Evolutionary conservation across 2,797 vertebrate species (phyloP).

Genomic region (Ambastaia sidthimunki): DNA sequence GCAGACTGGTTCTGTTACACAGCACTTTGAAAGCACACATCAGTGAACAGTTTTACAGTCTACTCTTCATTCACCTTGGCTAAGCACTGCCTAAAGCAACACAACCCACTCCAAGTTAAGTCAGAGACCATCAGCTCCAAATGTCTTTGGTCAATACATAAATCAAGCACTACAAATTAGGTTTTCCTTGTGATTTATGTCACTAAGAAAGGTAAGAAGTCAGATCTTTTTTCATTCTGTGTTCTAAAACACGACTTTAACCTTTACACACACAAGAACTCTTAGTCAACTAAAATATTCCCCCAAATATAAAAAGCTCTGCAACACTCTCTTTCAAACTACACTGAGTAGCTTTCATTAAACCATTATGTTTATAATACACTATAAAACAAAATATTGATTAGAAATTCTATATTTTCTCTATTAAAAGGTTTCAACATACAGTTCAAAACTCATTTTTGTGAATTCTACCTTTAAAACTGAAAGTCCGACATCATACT

Average conservation of each 20-base stretch:
- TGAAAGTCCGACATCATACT: too few species aligned
- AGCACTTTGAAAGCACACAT: conserved; percentile 49
- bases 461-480: too few species aligned
- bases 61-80: conserved; percentile 40
- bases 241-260: conserved; percentile 15
- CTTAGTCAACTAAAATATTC: neutral
- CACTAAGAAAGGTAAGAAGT: conserved; percentile 52
- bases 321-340: too few species aligned
- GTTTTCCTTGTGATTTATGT: conserved; percentile 76
- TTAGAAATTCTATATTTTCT: too few species aligned
- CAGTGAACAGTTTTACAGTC: conserved; percentile 55
- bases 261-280: neutral
- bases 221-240: conserved; percentile 52
- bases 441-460: too few species aligned
- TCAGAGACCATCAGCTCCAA: conserved; percentile 61
- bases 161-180: conserved; percentile 74
- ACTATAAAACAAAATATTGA: too few species aligned
- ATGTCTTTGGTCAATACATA: conserved; percentile 75
- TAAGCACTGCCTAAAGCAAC: conserved; percentile 56
- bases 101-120: conserved; percentile 48
- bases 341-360: too few species aligned
- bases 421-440: too few species aligned
- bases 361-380: too few species aligned
- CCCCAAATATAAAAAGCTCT: neutral
- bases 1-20: conserved; percentile 45